These are phyloP conservation scores for Aricia artaxerxes DNA, from an alignment of 2,888 invertebrate genomes.

Conservation along the genomic window DNA sequence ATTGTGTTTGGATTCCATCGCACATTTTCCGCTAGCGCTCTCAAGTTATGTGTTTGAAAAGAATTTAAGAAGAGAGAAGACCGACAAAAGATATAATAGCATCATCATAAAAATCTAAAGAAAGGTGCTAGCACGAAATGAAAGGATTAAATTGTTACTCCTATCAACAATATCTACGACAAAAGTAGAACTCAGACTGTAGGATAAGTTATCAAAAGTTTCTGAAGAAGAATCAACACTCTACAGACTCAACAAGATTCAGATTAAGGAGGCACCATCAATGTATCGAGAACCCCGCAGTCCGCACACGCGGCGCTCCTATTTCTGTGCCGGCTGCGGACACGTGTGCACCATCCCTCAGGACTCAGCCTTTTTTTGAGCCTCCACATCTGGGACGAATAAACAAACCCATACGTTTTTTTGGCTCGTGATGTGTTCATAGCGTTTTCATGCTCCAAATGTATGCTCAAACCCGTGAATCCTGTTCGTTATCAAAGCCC, in stretches of 20 bases:
- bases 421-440: not conserved
- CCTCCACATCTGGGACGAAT: constrained; percentile 13
- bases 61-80: not conserved
- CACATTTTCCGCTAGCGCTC: not conserved
- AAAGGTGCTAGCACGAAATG: not conserved
- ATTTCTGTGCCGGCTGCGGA: constrained; percentile 1
- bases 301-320: not conserved
- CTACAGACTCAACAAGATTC: no score
- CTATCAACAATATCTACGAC: not conserved
- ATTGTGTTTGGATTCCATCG: not conserved
- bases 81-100: not conserved
- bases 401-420: not conserved
- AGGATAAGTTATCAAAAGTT: no score
- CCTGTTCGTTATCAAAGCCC: not conserved
- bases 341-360: constrained; percentile 7
- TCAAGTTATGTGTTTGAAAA: not conserved
- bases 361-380: not conserved
- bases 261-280: not conserved
- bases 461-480: not conserved
- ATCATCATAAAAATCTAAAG: not conserved
- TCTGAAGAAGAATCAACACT: no score
- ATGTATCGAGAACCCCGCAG: not conserved
- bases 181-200: not conserved
- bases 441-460: not conserved
- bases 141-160: not conserved